Evolutionary conservation across 2,888 invertebrate genomes (phyloP).

Genomic region (Allolobophora icterica): DNA sequence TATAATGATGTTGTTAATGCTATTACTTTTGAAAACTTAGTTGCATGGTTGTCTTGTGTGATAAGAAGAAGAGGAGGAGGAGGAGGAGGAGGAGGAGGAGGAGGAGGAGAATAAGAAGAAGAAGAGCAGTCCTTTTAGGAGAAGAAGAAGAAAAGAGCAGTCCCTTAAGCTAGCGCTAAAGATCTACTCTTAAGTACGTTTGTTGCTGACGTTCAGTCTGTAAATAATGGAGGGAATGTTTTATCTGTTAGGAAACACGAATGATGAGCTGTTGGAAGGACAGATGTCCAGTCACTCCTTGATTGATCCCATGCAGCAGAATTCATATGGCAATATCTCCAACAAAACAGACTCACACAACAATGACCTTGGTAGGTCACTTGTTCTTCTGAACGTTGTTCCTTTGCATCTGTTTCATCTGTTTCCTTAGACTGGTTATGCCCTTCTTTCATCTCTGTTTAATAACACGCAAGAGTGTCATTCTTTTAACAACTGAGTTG

Average conservation of each 20-base stretch:
- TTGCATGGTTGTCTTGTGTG: not conserved
- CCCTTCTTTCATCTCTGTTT: too few species aligned
- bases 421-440: too few species aligned
- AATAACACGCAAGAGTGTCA: too few species aligned
- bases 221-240: not conserved
- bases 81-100: too few species aligned
- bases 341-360: conserved; percentile 3
- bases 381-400: not conserved
- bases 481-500: too few species aligned
- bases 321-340: not conserved
- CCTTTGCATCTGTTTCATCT: not conserved
- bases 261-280: not conserved
- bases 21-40: not conserved
- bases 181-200: too few species aligned
- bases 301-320: not conserved
- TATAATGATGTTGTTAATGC: not conserved
- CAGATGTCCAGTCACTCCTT: not conserved
- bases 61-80: too few species aligned
- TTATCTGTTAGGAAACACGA: not conserved
- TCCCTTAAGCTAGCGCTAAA: too few species aligned
- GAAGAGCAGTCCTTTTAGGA: too few species aligned
- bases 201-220: too few species aligned
- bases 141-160: too few species aligned
- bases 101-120: too few species aligned
- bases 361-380: conserved; percentile 9